phyloP scores from a whole-genome alignment of 2,888 invertebrate species.

The Ophraella communa region DNA sequence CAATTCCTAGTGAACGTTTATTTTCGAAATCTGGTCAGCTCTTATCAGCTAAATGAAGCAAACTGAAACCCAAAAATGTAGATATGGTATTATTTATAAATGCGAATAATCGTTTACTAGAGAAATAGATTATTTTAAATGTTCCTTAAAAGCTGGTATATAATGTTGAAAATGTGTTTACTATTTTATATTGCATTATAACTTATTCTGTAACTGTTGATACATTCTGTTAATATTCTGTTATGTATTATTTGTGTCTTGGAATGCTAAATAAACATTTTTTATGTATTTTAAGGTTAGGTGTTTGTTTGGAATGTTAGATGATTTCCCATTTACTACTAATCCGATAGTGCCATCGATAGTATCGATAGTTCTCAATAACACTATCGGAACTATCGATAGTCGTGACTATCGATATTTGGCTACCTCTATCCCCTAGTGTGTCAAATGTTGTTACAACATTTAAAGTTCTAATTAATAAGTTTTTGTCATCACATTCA shows the following conservation, averaged over 20 bases:
- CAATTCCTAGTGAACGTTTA: constrained; percentile 6
- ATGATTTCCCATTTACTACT: not conserved
- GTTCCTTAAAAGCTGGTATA: not conserved
- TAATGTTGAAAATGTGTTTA: not conserved
- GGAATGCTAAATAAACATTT: not conserved
- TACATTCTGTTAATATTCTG: not conserved
- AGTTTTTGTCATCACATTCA: no score
- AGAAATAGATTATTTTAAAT: not conserved
- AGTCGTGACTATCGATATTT: not conserved
- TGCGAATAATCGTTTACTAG: constrained; percentile 5
- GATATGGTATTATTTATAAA: constrained; percentile 8
- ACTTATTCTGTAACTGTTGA: not conserved
- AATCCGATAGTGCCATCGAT: not conserved
- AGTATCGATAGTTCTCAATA: not conserved
- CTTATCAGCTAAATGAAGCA: constrained; percentile 6
- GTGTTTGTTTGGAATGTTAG: not conserved
- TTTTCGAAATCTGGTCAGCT: constrained; percentile 10
- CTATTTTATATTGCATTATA: not conserved
- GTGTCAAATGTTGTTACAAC: not conserved
- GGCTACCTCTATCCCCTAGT: constrained; percentile 2
- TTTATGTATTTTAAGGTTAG: not conserved
- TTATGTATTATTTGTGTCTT: not conserved
- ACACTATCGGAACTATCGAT: not conserved
- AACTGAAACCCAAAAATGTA: constrained; percentile 16
- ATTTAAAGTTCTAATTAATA: no score